Evolutionary conservation across 2,888 invertebrate species (phyloP).

Genomic region (Tromatobia lineatoria): DNA sequence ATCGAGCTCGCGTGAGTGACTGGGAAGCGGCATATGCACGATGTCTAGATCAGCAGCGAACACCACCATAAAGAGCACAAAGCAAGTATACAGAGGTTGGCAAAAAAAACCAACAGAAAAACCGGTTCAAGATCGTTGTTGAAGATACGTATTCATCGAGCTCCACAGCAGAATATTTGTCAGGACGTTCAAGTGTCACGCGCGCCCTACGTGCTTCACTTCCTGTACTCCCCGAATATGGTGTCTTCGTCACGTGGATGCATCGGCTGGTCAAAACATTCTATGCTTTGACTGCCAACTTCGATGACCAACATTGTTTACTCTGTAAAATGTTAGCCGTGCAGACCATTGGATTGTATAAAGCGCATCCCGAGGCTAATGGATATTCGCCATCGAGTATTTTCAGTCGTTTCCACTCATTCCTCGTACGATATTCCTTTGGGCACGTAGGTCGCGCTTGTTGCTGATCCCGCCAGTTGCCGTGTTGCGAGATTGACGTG

Average conservation of each 20-base stretch:
- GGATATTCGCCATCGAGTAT: neutral
- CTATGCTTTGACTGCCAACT: neutral
- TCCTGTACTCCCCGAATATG: neutral
- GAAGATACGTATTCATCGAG: constrained; percentile 25
- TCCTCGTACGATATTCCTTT: neutral
- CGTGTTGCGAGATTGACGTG: constrained; percentile 22
- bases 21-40: constrained; percentile 36
- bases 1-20: constrained; percentile 30
- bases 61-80: constrained; percentile 5
- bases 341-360: neutral
- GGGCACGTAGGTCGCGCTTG: neutral
- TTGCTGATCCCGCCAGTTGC: neutral
- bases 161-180: neutral
- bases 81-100: constrained; percentile 4
- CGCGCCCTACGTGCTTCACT: constrained; percentile 20
- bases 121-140: constrained; percentile 35
- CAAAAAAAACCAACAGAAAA: constrained; percentile 8
- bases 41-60: constrained; percentile 50
- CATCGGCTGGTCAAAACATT: neutral
- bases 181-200: constrained; percentile 23
- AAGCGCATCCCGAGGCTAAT: neutral
- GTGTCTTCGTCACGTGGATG: neutral
- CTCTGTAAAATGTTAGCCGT: neutral
- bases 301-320: neutral
- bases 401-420: neutral